These are phyloP conservation scores for Boulengeromyrus knoepffleri DNA, from an alignment of 2,113 vertebrate species.

Conservation along the genomic window DNA sequence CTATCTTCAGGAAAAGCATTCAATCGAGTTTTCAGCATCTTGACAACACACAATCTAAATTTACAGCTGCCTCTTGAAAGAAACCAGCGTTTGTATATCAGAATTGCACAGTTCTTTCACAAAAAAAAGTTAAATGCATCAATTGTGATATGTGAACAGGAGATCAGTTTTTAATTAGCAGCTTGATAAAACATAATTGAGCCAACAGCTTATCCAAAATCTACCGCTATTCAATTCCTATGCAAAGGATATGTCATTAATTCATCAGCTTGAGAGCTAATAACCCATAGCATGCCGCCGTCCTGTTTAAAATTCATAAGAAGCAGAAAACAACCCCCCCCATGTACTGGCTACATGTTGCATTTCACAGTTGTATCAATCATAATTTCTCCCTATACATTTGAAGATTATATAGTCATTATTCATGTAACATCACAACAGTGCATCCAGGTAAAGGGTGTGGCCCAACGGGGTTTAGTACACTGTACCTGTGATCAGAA, in stretches of 20 bases:
- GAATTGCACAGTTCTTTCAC: not conserved
- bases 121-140: not conserved
- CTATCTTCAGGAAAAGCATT: not conserved
- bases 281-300: not conserved
- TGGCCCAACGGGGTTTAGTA: not conserved
- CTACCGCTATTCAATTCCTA: not conserved
- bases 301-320: not conserved
- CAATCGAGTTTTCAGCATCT: not conserved
- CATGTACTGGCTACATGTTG: not conserved
- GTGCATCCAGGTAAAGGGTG: not conserved
- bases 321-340: not conserved
- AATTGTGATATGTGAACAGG: not conserved
- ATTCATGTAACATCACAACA: not conserved
- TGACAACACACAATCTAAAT: not conserved
- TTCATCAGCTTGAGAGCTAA: not conserved
- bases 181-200: slow-evolving; percentile 12
- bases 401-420: not conserved
- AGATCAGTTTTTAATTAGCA: not conserved
- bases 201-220: not conserved
- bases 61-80: not conserved
- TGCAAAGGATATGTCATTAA: slow-evolving; percentile 2
- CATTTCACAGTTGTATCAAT: not conserved
- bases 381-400: not conserved
- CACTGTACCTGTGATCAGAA: not conserved
- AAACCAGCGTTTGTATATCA: not conserved